Base-by-base conservation (phyloP, 1,140 invertebrate species). In the Drosophila bipectinata region DNA sequence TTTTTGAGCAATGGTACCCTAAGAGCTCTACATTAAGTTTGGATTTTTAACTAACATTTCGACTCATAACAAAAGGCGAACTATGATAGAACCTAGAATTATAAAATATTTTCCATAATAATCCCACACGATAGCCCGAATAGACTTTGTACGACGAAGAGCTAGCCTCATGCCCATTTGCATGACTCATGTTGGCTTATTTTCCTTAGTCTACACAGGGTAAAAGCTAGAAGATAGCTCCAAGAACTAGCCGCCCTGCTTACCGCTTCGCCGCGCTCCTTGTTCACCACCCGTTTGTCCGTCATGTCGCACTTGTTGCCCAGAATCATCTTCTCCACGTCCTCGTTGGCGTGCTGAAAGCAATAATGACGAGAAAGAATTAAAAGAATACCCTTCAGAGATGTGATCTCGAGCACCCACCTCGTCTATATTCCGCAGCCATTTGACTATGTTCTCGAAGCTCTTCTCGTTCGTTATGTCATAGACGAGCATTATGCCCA, bases 281-380 rank as follows among this genome's bases (percentile, higher is more conserved):
- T 97, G 77, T 94, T 96, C 66, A 99, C 98, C 89, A 98, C 96
- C 93, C 99, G 94, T 93, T 98, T 98, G 88, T 98, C 98, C 91
- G 98, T 97, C 96, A 99, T 98, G 94, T 99, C 99, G 95, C 98
- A 99, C 94, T 99, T 99, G 92, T 99, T 99, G 55, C 99, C 99
- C 80, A 99, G 93, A 85, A 99, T 98, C 98, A 99, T 99, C 93
- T 99, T 99, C 90, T 99, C 98, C 55, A 99, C 99, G 94, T 99
- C 98, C 93, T 99, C 98, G 94, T 98, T 99, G 18, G 98, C 99
- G 94, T 99, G 98, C 97, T 98, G 60, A 21, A 77, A 64, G 79
- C 64, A 0, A 14, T 44, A 10, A 67, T 39, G 37, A 47, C 7
- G 18, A 41, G 7, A 18, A 18, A 18, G 18, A 18, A 18, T 45